These are phyloP conservation scores for Nasonia vitripennis DNA, from an alignment of 1,140 invertebrate species.

Conservation along the genomic window DNA sequence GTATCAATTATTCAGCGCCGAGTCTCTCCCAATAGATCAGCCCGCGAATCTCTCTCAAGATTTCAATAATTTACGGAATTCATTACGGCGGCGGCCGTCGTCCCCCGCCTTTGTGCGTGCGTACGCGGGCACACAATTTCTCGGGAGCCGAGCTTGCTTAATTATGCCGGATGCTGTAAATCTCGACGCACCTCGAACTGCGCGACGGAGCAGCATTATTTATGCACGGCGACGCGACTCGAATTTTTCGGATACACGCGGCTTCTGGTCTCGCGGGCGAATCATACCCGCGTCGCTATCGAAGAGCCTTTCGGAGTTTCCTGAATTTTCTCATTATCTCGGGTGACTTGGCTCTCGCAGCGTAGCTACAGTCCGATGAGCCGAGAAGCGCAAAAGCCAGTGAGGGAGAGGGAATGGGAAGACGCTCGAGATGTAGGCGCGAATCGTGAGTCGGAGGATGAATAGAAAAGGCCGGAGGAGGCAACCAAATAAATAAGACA, in stretches of 20 bases:
- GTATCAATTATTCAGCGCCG: slow-evolving; percentile 36
- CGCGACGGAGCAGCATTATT: slow-evolving; percentile 14
- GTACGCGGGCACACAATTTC: neutral
- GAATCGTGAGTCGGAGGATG: slow-evolving; percentile 14
- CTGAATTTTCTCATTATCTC: slow-evolving; percentile 64
- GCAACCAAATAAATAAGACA: slow-evolving; percentile 46
- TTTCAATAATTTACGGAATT: slow-evolving; percentile 51
- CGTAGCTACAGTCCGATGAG: neutral
- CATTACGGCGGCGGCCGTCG: neutral
- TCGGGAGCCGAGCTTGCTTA: slow-evolving; percentile 17
- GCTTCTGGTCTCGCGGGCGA: too few relatives aligned
- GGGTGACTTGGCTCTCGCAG: neutral
- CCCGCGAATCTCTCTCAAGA: slow-evolving; percentile 28
- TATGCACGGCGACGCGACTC: neutral
- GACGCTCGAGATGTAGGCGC: slow-evolving; percentile 9
- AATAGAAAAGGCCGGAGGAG: neutral
- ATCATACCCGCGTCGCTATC: too few relatives aligned
- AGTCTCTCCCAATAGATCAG: slow-evolving; percentile 27
- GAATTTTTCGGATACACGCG: neutral
- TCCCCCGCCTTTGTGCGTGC: neutral
- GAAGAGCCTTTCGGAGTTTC: slow-evolving; percentile 44
- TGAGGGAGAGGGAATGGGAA: neutral
- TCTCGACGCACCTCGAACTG: neutral
- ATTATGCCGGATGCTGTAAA: slow-evolving; percentile 37
- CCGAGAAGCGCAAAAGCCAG: neutral